Evolutionary conservation across 2,797 vertebrate species (phyloP), one percentile per base, ranked within the genome.

Genomic region (Hypotaenidia okinawae): DNA sequence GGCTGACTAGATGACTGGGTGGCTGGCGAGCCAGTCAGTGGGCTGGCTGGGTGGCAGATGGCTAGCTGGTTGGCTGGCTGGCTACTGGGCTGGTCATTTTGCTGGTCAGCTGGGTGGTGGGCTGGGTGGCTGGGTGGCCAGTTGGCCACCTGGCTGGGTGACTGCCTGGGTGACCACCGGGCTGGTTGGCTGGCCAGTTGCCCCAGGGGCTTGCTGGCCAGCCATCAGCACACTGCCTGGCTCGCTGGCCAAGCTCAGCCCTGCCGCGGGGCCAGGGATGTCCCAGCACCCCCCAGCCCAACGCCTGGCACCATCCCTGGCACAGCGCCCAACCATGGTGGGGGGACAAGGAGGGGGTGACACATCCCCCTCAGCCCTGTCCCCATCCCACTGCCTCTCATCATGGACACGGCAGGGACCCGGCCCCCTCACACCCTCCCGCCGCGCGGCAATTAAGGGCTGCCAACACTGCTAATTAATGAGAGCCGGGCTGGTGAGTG

Each of bases 391-490:
- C 27, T 24, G 55, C 37, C 67, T n/a, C 87, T 94, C 91, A 78
- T 95, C 88, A 95, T 11, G 7, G 86, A 25, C 79, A 30, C 84
- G 25, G 86, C 32, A 5, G 92, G 91, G 94, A 49, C 73, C 69
- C 4, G 22, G 28, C 80, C 67, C 86, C 79, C 81, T 88, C 43
- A 45, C 94, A 51, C 51, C 51, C 51, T 52, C 51, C 85, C 11
- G 17, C 87, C 23, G 28, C 8, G 77, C 27, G 6, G 84, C 81
- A 97, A 94, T 96, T 94, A 96, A 94, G 79, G 70, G 74, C 89
- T 94, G 90, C 89, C 87, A 90, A n/a, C 81, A 43, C 85, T 28
- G 58, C 51, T 41, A 13, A 77, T 92, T 95, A 94, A 96, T 94
- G 92, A 96, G 90, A 43, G 66, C 35, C 57, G 2, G 23, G 86